These are phyloP conservation scores for Dascyllus trimaculatus DNA, from an alignment of 2,113 vertebrate genomes.

Conservation along the genomic window DNA sequence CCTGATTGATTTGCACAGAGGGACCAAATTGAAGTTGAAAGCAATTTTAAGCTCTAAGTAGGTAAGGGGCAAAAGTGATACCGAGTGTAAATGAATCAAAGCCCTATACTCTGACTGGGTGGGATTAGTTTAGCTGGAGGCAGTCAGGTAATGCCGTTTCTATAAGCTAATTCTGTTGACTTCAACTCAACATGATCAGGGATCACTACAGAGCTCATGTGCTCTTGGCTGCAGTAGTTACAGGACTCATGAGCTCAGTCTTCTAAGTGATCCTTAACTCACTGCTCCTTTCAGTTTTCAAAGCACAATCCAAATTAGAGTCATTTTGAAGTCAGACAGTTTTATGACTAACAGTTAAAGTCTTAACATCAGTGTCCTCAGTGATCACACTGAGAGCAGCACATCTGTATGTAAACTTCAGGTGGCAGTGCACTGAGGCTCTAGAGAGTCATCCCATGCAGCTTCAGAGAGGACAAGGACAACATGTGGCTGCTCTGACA, in stretches of 20 bases:
- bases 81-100: conserved; percentile 29
- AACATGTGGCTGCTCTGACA: too few relatives aligned
- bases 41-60: conserved; percentile 26
- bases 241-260: conserved; percentile 4
- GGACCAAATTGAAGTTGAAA: conserved; percentile 33
- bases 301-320: not conserved
- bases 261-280: not conserved
- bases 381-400: not conserved
- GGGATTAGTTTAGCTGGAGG: conserved; percentile 31
- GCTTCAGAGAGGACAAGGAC: too few relatives aligned
- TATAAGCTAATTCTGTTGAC: conserved; percentile 22
- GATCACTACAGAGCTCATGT: conserved; percentile 5
- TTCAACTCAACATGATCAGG: conserved; percentile 1
- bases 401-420: not conserved
- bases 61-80: conserved; percentile 13
- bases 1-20: conserved; percentile 33
- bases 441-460: too few relatives aligned
- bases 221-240: not conserved
- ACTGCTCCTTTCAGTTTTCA: not conserved
- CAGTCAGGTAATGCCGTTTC: conserved; percentile 14
- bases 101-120: not conserved
- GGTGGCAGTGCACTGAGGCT: not conserved
- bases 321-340: not conserved
- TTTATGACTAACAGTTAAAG: conserved; percentile 6
- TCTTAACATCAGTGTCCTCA: not conserved